Evolutionary conservation across 1,140 invertebrate species (phyloP), one percentile per base, ranked within the genome.

Genomic region (Pantala flavescens): DNA sequence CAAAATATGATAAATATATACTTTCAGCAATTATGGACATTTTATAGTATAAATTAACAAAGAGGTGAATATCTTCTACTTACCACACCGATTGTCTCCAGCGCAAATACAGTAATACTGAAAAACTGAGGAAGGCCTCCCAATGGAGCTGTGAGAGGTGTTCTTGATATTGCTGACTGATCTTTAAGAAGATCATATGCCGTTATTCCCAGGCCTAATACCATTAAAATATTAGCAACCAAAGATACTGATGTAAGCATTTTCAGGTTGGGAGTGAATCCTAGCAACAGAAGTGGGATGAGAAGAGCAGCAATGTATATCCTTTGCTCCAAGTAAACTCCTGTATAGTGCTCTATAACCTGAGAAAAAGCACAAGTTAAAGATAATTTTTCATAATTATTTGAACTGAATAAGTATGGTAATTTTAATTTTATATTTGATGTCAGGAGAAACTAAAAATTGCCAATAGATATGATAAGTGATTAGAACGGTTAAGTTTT

Each of bases 211-310:
- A 94, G 83, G 9, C 91, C 91, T 0, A 88, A 76, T 0, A 82
- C 89, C 91, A 94, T 93, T 77, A 93, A 92, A 0, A 89, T 77
- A 77, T 93, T 94, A 14, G 92, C 91, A 0, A 93, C 82, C 91
- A 93, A 92, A 0, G 92, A 93, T 11, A 93, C 87, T 1, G 91
- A 91, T 0, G 91, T 91, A 16, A 94, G 81, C 76, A 91, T 91
- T 77, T 93, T 93, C 24, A 93, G 84, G 82, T 93, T 91, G 0
- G 91, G 90, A 71, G 93, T 85, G 87, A 89, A 93, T 23, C 88
- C 88, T 73, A 93, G 84, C 1, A 93, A 78, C 74, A 93, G 90
- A 16, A 93, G 80, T 0, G 91, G 91, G 2, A 92, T 74, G 0
- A 93, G 78, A 19, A 91, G 80, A 0, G 81, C 76, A 0, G 86